Conservation (phyloP, 2,113 vertebrate species). For the Erpornis zantholeuca region DNA sequence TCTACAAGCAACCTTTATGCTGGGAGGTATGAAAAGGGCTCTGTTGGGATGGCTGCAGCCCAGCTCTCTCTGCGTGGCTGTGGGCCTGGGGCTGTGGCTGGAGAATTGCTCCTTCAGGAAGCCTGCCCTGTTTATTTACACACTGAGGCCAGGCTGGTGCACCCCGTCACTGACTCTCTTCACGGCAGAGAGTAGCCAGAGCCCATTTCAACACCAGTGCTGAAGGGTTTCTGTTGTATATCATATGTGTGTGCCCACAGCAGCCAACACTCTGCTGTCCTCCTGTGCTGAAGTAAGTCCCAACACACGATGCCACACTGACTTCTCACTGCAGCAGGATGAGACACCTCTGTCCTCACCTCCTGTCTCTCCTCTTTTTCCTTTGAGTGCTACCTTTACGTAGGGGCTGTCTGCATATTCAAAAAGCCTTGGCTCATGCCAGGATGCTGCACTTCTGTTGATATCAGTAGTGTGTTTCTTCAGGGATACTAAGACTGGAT, state of each 20-base stretch:
- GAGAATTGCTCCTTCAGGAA: neutral
- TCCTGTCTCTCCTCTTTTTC: neutral
- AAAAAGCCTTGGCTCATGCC: neutral
- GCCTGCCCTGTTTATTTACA: conserved; percentile 46
- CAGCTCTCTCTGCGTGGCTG: neutral
- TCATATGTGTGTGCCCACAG: neutral
- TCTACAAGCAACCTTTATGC: conserved; percentile 41
- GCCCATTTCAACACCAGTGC: neutral
- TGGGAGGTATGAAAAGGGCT: conserved; percentile 34
- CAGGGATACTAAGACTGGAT: neutral
- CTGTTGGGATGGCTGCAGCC: neutral
- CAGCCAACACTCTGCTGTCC: neutral
- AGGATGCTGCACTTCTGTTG: neutral
- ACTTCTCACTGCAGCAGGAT: neutral
- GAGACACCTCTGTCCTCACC: neutral
- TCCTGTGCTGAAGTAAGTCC: neutral
- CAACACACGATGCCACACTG: rapidly evolving
- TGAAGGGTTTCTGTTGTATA: neutral
- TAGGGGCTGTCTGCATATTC: neutral
- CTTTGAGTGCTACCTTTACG: neutral
- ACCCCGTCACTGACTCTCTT: neutral
- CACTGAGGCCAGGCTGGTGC: neutral
- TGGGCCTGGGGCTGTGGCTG: rapidly evolving
- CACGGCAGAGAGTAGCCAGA: neutral
- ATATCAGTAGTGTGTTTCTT: neutral